These are phyloP conservation scores for Microtus montanus DNA, from an alignment of 2,113 vertebrate genomes.

Conservation along the genomic window DNA sequence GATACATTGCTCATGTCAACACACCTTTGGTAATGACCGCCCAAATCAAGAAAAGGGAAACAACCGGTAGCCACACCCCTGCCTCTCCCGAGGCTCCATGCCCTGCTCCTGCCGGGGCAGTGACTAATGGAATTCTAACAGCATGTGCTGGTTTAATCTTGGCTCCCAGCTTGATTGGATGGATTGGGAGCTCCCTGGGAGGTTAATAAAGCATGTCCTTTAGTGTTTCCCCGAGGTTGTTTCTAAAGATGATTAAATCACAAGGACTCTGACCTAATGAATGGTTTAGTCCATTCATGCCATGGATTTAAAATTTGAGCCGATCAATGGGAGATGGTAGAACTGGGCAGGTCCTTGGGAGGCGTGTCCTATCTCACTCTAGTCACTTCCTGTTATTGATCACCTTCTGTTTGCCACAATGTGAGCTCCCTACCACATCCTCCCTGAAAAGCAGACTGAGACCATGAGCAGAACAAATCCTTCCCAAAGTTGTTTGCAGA, in stretches of 20 bases:
- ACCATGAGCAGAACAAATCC: background rate
- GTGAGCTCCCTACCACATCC: background rate
- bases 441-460: background rate
- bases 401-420: background rate
- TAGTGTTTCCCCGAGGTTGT: background rate
- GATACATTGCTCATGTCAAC: background rate
- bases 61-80: accelerated
- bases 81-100: accelerated
- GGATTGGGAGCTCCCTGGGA: background rate
- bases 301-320: background rate
- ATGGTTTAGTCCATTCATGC: background rate
- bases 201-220: background rate
- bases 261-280: background rate
- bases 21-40: background rate
- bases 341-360: background rate
- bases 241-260: background rate
- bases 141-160: background rate
- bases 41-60: background rate
- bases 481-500: background rate
- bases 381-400: background rate
- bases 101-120: background rate
- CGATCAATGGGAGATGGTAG: background rate
- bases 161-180: background rate
- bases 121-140: background rate
- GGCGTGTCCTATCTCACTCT: background rate